Percentiles rank a stretch among this genome's conserved stretches.
Conservation (phyloP, 1,140 invertebrate genomes). For the Conopomorpha cramerella region DNA sequence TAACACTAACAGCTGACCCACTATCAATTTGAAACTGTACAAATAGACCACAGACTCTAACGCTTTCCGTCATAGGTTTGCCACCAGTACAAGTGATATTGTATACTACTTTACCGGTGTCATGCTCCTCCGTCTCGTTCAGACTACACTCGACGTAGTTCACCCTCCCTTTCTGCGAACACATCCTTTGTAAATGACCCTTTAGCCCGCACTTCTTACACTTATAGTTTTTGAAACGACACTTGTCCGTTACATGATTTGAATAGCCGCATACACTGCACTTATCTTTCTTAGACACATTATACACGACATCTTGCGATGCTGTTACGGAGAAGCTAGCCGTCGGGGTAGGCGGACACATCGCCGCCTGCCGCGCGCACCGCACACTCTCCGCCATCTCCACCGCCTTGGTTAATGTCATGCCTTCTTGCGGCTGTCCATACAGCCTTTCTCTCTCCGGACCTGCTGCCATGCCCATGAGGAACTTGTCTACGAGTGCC, state of each 20-base stretch:
- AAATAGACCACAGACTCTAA: neutral
- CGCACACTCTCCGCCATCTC: constrained; percentile 6
- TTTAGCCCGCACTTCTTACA: constrained; percentile 3
- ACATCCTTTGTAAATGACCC: constrained; percentile 3
- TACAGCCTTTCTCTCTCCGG: constrained; percentile 12
- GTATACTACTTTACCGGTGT: constrained; percentile 2
- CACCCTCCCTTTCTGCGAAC: constrained; percentile 1
- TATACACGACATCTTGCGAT: too few relatives aligned
- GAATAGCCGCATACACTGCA: constrained; percentile 4
- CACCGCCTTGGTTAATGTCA: constrained; percentile 9
- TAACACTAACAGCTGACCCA: neutral
- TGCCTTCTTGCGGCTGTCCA: constrained; percentile 2
- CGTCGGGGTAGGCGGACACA: neutral
- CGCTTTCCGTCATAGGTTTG: neutral
- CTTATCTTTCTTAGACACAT: constrained; percentile 1
- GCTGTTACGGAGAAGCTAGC: too few relatives aligned
- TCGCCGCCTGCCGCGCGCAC: neutral
- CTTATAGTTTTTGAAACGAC: constrained; percentile 5
- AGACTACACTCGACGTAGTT: constrained; percentile 2
- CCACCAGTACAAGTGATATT: constrained; percentile 4
- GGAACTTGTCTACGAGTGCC: constrained; percentile 8
- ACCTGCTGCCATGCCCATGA: constrained; percentile 9
- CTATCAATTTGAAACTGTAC: constrained; percentile 3
- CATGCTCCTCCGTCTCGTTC: constrained; percentile 4
- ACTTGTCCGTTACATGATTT: constrained; percentile 3